Evolutionary conservation across 2,797 vertebrate genomes (phyloP).

Genomic region (Pantherophis alleghaniensis): DNA sequence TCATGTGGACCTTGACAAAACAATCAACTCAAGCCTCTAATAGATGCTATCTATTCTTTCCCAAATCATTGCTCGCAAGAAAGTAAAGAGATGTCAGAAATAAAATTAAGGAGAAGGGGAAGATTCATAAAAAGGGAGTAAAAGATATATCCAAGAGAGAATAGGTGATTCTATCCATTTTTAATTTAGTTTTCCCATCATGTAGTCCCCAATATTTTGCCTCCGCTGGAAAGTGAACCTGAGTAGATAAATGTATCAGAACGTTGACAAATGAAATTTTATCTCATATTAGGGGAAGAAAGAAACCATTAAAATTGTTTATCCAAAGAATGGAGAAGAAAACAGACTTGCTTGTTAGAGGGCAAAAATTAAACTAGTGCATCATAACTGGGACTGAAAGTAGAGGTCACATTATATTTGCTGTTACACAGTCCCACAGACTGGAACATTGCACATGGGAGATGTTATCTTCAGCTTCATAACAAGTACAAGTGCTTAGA

Average conservation of each 20-base stretch:
- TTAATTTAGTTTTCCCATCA: background rate
- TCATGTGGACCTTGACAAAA: background rate
- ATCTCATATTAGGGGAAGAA: background rate
- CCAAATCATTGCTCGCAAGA: background rate
- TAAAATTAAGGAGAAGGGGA: background rate
- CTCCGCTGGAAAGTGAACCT: background rate
- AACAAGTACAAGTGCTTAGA: background rate
- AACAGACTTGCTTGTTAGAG: background rate
- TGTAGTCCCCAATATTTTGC: background rate
- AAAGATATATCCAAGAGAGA: background rate
- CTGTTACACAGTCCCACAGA: background rate
- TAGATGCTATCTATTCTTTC: background rate
- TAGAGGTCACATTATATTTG: background rate
- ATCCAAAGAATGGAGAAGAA: background rate
- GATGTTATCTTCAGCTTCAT: background rate
- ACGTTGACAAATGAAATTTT: background rate
- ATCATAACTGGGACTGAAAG: background rate
- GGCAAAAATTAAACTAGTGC: slow-evolving; percentile 14
- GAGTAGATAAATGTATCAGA: background rate
- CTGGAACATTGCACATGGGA: background rate
- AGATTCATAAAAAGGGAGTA: background rate
- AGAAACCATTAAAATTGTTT: background rate
- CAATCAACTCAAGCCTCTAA: background rate
- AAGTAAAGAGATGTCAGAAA: background rate
- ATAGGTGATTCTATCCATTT: background rate